These are phyloP conservation scores for Cydia splendana DNA, from an alignment of 1,140 invertebrate genomes.

Conservation along the genomic window DNA sequence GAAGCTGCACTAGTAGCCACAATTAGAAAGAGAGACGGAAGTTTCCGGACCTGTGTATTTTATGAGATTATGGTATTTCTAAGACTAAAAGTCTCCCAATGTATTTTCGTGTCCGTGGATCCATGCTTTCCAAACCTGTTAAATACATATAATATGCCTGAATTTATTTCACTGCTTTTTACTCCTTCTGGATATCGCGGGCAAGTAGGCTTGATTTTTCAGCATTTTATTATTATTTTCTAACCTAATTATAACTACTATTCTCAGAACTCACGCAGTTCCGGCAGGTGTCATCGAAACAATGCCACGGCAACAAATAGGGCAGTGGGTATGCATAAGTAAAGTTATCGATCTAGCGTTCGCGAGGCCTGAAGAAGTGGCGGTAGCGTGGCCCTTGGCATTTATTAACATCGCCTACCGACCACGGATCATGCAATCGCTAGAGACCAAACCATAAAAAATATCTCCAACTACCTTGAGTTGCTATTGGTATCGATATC, in stretches of 20 bases:
- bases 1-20: too few relatives aligned
- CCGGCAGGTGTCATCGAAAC: slow-evolving; percentile 19
- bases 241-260: neutral
- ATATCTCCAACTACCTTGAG: neutral
- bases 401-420: neutral
- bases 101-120: too few relatives aligned
- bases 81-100: too few relatives aligned
- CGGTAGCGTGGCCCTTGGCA: slow-evolving; percentile 25
- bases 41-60: too few relatives aligned
- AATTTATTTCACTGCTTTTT: too few relatives aligned
- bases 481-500: neutral
- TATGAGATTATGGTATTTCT: too few relatives aligned
- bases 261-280: neutral
- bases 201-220: too few relatives aligned
- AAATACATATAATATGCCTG: too few relatives aligned
- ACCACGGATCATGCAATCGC: neutral
- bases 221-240: neutral
- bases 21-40: too few relatives aligned
- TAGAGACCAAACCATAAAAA: neutral
- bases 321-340: slow-evolving; percentile 47
- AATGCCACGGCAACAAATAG: slow-evolving; percentile 16
- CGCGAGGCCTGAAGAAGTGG: slow-evolving; percentile 39
- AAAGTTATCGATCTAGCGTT: slow-evolving; percentile 60
- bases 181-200: too few relatives aligned
- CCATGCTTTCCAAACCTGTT: too few relatives aligned